phyloP scores from a whole-genome alignment of 2,113 vertebrate genomes.

The Dunckerocampus dactyliophorus region DNA sequence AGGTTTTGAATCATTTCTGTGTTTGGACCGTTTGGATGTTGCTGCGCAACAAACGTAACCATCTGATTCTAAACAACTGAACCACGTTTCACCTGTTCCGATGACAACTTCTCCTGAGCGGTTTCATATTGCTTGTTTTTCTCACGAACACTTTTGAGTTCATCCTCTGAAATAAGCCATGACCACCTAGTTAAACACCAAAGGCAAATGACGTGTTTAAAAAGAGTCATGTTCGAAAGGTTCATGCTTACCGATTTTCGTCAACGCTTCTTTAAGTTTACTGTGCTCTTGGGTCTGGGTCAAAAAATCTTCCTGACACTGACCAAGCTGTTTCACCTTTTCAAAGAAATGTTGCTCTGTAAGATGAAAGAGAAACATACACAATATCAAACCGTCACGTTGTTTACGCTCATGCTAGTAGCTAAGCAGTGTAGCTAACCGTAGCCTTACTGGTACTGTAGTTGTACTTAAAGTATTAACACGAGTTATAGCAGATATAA shows the following conservation, averaged over 20 bases:
- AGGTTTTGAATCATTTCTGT: no score
- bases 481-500: background rate
- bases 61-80: background rate
- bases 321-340: slow-evolving; percentile 85
- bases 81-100: slow-evolving; percentile 74
- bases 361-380: slow-evolving; percentile 18
- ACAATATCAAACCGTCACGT: background rate
- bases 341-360: slow-evolving; percentile 94
- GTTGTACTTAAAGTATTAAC: no score
- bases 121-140: slow-evolving; percentile 82
- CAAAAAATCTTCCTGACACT: slow-evolving; percentile 84
- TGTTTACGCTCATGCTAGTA: background rate
- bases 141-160: slow-evolving; percentile 76
- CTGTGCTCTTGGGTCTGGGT: slow-evolving; percentile 82
- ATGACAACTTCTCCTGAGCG: slow-evolving; percentile 67
- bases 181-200: background rate
- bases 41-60: no score
- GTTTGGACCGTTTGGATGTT: no score
- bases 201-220: background rate
- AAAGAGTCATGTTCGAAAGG: background rate
- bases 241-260: slow-evolving; percentile 77
- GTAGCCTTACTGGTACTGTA: slow-evolving; percentile 6
- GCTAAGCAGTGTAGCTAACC: background rate
- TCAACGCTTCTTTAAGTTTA: slow-evolving; percentile 78
- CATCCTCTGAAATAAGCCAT: slow-evolving; percentile 66